Conservation (phyloP, 2,888 invertebrate genomes). For the Scaptomyza flava region DNA sequence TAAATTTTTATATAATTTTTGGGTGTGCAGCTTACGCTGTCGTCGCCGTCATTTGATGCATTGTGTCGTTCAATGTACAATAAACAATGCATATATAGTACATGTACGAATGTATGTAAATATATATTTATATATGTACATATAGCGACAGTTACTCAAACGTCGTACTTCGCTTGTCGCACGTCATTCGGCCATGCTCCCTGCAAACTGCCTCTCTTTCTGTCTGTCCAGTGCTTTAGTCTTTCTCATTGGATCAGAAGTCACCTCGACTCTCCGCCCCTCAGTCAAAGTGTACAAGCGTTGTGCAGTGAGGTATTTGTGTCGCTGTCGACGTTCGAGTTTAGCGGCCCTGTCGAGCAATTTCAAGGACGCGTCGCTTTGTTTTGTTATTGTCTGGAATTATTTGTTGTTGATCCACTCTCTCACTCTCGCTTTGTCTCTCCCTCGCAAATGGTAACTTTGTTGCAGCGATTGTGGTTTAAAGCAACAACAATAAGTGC, state of each 20-base stretch:
- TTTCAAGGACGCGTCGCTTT: constrained; percentile 72
- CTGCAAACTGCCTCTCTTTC: constrained; percentile 11
- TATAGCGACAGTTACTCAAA: constrained; percentile 47
- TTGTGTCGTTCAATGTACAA: constrained; percentile 20
- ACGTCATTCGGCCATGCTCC: constrained; percentile 21
- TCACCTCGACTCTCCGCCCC: neutral
- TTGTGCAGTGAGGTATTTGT: constrained; percentile 71
- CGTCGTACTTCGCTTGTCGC: constrained; percentile 20
- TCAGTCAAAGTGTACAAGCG: neutral
- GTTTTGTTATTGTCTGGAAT: constrained; percentile 78
- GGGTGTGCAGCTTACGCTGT: constrained; percentile 24
- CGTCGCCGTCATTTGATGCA: constrained; percentile 27
- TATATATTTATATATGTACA: neutral
- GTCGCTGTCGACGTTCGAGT: constrained; percentile 63
- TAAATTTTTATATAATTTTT: constrained; percentile 17
- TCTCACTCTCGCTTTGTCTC: constrained; percentile 2
- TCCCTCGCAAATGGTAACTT: constrained; percentile 18
- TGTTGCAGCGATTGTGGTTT: constrained; percentile 28
- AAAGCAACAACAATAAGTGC: constrained; percentile 60
- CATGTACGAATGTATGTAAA: neutral
- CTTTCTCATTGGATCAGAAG: constrained; percentile 28
- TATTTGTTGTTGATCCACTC: constrained; percentile 36
- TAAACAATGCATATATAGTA: neutral
- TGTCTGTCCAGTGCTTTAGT: constrained; percentile 5
- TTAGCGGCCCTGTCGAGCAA: constrained; percentile 70